Evolutionary conservation across 1,140 invertebrate species (phyloP).

Genomic region (Thaumetopoea pityocampa): DNA sequence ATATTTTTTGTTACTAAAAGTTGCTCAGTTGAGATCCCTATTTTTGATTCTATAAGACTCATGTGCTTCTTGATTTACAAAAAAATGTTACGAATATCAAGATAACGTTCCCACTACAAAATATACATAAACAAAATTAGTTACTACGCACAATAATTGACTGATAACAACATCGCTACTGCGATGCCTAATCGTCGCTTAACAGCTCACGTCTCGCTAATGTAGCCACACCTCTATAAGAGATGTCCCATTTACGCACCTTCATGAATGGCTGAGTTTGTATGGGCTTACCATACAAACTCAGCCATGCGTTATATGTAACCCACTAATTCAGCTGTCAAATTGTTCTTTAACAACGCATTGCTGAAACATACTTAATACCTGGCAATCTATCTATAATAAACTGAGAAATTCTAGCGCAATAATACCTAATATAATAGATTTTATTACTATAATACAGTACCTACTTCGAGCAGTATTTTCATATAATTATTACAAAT

Average conservation of each 20-base stretch:
- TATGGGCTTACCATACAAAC: slow-evolving; percentile 18
- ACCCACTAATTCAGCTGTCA: slow-evolving; percentile 7
- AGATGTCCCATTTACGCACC: slow-evolving; percentile 28
- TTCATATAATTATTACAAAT: too few species aligned
- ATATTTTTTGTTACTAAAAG: too few species aligned
- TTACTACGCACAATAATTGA: slow-evolving; percentile 31
- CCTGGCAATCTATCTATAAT: too few species aligned
- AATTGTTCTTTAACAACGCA: slow-evolving; percentile 1
- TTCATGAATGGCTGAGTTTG: slow-evolving; percentile 15
- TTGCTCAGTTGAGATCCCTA: too few species aligned
- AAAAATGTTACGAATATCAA: not conserved
- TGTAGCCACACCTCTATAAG: slow-evolving; percentile 36
- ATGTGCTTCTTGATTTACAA: too few species aligned
- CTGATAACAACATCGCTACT: slow-evolving; percentile 38
- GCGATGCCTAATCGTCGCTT: slow-evolving; percentile 24
- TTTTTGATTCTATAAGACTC: too few species aligned
- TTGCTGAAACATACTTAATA: too few species aligned
- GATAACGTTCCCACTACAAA: not conserved
- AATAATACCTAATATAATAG: too few species aligned
- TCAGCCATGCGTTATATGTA: slow-evolving; percentile 23
- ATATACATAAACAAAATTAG: not conserved
- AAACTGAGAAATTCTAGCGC: too few species aligned
- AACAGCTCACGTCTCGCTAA: slow-evolving; percentile 48
- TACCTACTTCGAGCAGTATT: too few species aligned
- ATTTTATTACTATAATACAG: too few species aligned